Base-by-base conservation (phyloP, 2,888 invertebrate genomes). In the Aethes cnicana region DNA sequence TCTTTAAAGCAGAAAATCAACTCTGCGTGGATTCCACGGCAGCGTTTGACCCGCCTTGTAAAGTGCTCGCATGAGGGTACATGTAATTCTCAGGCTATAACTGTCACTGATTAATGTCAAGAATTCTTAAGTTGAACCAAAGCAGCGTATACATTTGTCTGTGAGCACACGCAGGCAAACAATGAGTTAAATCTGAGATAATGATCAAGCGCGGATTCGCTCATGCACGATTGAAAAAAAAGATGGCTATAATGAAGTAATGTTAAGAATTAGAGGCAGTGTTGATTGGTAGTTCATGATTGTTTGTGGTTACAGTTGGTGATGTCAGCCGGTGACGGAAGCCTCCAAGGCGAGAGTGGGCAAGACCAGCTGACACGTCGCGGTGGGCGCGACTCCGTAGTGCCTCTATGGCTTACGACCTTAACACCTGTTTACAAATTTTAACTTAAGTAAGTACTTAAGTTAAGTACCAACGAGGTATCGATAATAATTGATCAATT, bases 271-370 rank as follows among this genome's bases (percentile, higher is more conserved):
- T 16, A 28, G 18, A 30, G 28, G 28, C 18, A 33, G 32, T 17
- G 6, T 17, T 4, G 7, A 37, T 39, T 49, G 17, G 30, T n/a
- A 12, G 47, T 43, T 37, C 56, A 43, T 42, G 48, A 44, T 68
- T 58, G 58, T 50, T 66, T 61, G 61, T 63, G 61, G 61, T 65
- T 55, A 58, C 60, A 57, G 57, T 52, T 60, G 72, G 64, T 81
- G 81, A 81, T 76, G 74, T 81, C 81, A 81, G 72, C 68, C 58
- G 57, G 56, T 59, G 72, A 67, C 72, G 69, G 67, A 72, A 69
- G 64, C 64, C 46, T 47, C 46, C 71, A 73, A 72, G 69, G 71
- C 57, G 55, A 57, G 50, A n/a, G 60, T 63, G 62, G 69, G 68
- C 64, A 65, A 63, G 63, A 61, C 18, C 33, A 39, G 6, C 39